Evolutionary conservation across 2,797 vertebrate genomes (phyloP), one percentile per base, ranked within the genome.

Genomic region (Zenarchopterus dispar): DNA sequence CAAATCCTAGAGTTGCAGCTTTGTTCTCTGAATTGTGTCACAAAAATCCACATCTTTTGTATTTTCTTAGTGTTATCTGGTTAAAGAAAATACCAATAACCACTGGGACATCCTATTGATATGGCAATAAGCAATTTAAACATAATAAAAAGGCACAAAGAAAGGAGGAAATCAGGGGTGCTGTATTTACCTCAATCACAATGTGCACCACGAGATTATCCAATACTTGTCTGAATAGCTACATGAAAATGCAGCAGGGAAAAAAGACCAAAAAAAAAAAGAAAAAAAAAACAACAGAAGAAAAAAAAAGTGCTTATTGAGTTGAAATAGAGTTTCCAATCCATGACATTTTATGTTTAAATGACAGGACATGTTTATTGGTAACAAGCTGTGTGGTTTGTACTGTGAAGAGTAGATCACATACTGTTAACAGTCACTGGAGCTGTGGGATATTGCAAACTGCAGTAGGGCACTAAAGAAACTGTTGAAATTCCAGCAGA

Each of bases 401-500:
- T 55, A 67, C 58, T 77, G 75, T 61, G 54, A 72, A 57, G 56
- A 62, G 61, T 60, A 74, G 68, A 80, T 68, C 70, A 51, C 77
- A 79, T 56, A 65, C 67, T 76, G 81, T 46, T 80, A 75, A 45
- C 42, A 62, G 58, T 79, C 56, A 77, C 59, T 73, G 70, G 49
- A 79, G 65, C 84, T 44, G 78, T 70, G 62, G 78, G 72, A 77
- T 67, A 73, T 43, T 62, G 53, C 18, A 70, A 70, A 74, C 65
- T 59, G 51, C 62, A 53, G 71, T 46, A 41, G 50, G 47, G 62
- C 53, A 63, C 66, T 65, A 80, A 31, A 54, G 62, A 74, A 70
- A 72, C 44, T 49, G 67, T 67, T 72, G 28, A 80, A 88, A 48
- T 76, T 72, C 73, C 77, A 77, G 72, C 76, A 73, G 75, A 71